Conservation (phyloP, 2,797 vertebrate species). For the Sparus aurata region DNA sequence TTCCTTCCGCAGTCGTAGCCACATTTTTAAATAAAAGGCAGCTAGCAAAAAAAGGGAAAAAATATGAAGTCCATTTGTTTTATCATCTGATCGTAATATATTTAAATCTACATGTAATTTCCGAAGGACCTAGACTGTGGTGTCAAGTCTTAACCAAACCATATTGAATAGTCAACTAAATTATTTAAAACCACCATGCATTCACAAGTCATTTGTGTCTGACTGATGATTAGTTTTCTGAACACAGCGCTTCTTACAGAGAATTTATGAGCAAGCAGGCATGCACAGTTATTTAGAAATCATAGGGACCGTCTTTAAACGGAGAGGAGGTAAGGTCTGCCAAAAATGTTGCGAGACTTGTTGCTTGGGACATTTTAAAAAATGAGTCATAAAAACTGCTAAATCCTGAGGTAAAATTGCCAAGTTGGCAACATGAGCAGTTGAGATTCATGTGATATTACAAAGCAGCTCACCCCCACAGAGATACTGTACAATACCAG, state of each 20-base stretch:
- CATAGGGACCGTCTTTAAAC: neutral
- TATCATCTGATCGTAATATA: too few relatives aligned
- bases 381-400: constrained; percentile 1
- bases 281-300: constrained; percentile 2
- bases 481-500: neutral
- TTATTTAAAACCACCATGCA: neutral
- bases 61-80: too few relatives aligned
- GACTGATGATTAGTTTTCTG: neutral
- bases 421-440: neutral
- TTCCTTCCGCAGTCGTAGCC: too few relatives aligned
- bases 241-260: neutral
- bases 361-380: neutral
- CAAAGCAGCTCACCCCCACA: neutral
- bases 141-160: neutral
- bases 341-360: constrained; percentile 15
- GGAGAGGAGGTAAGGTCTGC: neutral
- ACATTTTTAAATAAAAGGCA: too few relatives aligned
- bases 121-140: neutral
- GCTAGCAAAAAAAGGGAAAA: too few relatives aligned
- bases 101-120: neutral
- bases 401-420: neutral
- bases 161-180: neutral
- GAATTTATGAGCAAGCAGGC: neutral
- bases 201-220: constrained; percentile 6
- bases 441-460: constrained; percentile 14